Base-by-base conservation (phyloP, 2,113 vertebrate species). In the Barnardius zonarius region DNA sequence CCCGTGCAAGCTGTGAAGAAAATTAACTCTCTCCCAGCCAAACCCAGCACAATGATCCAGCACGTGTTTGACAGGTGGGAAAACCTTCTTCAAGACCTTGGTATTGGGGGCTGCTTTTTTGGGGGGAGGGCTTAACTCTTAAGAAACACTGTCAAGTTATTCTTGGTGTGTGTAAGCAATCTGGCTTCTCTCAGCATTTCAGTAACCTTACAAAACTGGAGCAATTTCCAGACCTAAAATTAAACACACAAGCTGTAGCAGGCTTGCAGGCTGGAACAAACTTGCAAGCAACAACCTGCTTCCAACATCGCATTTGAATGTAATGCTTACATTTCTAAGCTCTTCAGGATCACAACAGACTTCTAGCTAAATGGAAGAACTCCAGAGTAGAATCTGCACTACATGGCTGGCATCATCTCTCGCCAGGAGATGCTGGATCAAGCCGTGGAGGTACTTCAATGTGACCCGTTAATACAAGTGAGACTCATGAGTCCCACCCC, bases 231-330 rank as follows among this genome's bases (percentile, higher is more conserved):
- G 83, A 89, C 70, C 92, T 96, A 89, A 96, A 95, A 93, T 96
- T 84, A 96, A 92, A 94, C 39, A 61, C 91, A 92, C 95, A 96
- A 93, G 95, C 83, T 91, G 73, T 17, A 95, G 88, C 95, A 95
- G 46, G 92, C 59, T 94, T 80, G 37, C 74, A 69, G 67, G 83
- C 74, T 93, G 86, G 81, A 82, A 96, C 79, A 93, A 94, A 75
- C 74, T 46, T 94, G 92, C 95, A 95, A 93, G 95, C 92, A 95
- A 63, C 48, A 95, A 89, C 95, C 52, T 95, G 95, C 77, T 94
- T 90, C 80, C 92, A 94, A 49, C 63, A 44, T 80, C 73, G 33
- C 39, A 85, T 74, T 86, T 94, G 72, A 88, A 95, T 52, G 49
- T 41, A 88, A 88, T 13, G 57, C 83, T 92, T 80, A 43, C 12